These are phyloP conservation scores for Etheostoma spectabile DNA, from an alignment of 2,113 vertebrate genomes.

Conservation along the genomic window DNA sequence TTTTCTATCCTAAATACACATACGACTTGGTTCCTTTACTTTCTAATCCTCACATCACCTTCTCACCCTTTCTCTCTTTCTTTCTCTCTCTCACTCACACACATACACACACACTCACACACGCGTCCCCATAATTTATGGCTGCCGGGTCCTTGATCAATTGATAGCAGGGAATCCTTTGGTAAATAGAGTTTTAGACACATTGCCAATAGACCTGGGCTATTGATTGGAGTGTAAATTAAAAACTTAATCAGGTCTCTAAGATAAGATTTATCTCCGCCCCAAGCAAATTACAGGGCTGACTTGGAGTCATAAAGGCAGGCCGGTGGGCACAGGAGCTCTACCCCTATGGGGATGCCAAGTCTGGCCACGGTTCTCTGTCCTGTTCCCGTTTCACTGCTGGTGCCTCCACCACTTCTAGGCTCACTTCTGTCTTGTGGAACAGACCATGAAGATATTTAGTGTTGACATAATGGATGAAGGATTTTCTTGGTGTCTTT, in stretches of 20 bases:
- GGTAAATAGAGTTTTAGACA: slow-evolving; percentile 99
- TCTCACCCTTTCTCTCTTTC: slow-evolving; percentile 35
- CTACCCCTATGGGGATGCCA: slow-evolving; percentile 71
- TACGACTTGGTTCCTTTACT: slow-evolving; percentile 33
- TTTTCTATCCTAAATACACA: slow-evolving; percentile 63
- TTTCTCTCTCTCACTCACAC: neutral
- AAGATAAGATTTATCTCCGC: slow-evolving; percentile 88
- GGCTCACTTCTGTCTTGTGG: slow-evolving; percentile 14
- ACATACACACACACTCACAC: slow-evolving; percentile 25
- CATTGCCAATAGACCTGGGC: slow-evolving; percentile 99
- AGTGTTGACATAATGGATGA: slow-evolving; percentile 60
- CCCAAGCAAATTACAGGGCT: slow-evolving; percentile 86
- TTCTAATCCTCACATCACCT: slow-evolving; percentile 48
- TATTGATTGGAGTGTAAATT: slow-evolving; percentile 99
- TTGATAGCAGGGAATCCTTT: slow-evolving; percentile 99
- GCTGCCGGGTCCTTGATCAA: slow-evolving; percentile 98
- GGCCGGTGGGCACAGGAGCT: slow-evolving; percentile 60
- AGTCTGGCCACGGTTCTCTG: slow-evolving; percentile 17
- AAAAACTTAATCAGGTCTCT: slow-evolving; percentile 99
- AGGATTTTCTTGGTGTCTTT: slow-evolving; percentile 54
- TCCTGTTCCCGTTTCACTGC: slow-evolving; percentile 23
- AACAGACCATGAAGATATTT: slow-evolving; percentile 44
- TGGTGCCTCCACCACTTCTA: slow-evolving; percentile 13
- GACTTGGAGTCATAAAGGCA: slow-evolving; percentile 77
- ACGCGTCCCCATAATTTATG: slow-evolving; percentile 90